Conservation (phyloP, 1,140 invertebrate genomes). For the Drosophila bipectinata region DNA sequence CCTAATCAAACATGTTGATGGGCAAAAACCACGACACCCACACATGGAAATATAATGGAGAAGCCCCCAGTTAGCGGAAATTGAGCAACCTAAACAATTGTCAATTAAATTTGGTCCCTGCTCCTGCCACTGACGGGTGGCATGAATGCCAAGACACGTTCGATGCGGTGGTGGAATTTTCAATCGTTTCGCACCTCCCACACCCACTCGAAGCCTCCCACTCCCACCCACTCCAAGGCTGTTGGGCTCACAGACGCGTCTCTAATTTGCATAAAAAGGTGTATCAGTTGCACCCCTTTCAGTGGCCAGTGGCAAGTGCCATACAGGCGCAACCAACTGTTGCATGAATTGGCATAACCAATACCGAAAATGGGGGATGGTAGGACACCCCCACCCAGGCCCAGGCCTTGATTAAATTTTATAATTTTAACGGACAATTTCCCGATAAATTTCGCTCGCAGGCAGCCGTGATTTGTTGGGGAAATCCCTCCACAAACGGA, state of each 20-base stretch:
- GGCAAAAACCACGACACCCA: constrained; percentile 41
- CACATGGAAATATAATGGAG: neutral
- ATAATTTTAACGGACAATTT: constrained; percentile 74
- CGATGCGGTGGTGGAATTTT: constrained; percentile 39
- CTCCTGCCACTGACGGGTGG: constrained; percentile 3
- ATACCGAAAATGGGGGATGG: constrained; percentile 2
- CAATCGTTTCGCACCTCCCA: constrained; percentile 21
- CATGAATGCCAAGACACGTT: constrained; percentile 50
- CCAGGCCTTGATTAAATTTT: constrained; percentile 66
- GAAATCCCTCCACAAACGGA: constrained; percentile 18
- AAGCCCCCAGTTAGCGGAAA: constrained; percentile 14
- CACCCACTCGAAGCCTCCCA: neutral
- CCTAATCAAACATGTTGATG: constrained; percentile 11
- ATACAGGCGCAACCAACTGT: constrained; percentile 53
- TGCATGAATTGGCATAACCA: constrained; percentile 22
- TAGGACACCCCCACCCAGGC: constrained; percentile 11
- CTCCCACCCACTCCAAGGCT: neutral
- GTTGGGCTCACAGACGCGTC: constrained; percentile 14
- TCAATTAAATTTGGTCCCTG: constrained; percentile 60
- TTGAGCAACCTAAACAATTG: constrained; percentile 60
- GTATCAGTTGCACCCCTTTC: constrained; percentile 17
- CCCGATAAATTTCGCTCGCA: constrained; percentile 19
- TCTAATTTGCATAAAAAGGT: constrained; percentile 72
- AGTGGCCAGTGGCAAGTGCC: constrained; percentile 4
- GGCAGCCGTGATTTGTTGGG: constrained; percentile 23